A percentile compares a stretch with the other conserved stretches of the same genome.
Evolutionary conservation across 1,140 invertebrate species (phyloP).

Genomic region (Sminthurides bifidus): DNA sequence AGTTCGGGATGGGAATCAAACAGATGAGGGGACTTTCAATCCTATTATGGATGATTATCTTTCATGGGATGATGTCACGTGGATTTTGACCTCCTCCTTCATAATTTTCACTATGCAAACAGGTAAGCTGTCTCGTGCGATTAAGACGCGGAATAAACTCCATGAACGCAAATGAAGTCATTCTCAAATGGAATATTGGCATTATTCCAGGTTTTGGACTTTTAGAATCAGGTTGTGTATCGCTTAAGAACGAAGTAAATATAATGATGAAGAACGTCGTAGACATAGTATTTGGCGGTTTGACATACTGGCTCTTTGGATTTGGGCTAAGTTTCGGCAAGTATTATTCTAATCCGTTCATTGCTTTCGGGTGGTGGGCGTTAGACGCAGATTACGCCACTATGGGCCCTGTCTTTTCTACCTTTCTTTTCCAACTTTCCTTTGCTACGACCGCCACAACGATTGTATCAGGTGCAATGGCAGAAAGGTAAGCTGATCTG

Average conservation of each 20-base stretch:
- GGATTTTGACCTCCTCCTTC: conserved; percentile 28
- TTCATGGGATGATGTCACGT: conserved; percentile 23
- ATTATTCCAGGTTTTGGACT: conserved; percentile 65
- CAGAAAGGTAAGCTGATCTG: conserved; percentile 51
- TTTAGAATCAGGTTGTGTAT: conserved; percentile 82
- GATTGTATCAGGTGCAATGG: conserved; percentile 61
- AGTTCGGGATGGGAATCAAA: too few relatives aligned
- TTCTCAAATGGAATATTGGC: neutral
- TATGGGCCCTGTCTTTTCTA: conserved; percentile 52
- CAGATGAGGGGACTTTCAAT: neutral
- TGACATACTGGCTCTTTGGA: conserved; percentile 62
- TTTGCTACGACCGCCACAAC: conserved; percentile 64
- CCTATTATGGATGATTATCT: neutral
- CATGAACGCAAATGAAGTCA: neutral
- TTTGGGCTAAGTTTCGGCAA: conserved; percentile 30
- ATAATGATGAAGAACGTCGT: conserved; percentile 97
- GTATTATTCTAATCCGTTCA: conserved; percentile 25
- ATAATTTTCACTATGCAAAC: conserved; percentile 32
- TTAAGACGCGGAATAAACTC: neutral
- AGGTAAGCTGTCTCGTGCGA: conserved; percentile 2
- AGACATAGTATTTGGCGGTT: conserved; percentile 78
- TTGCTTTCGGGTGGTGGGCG: conserved; percentile 31
- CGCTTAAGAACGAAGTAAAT: conserved; percentile 86
- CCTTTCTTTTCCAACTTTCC: conserved; percentile 74
- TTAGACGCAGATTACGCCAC: conserved; percentile 24